Base-by-base conservation (phyloP, 2,888 invertebrate genomes). In the Eristalis intricaria region DNA sequence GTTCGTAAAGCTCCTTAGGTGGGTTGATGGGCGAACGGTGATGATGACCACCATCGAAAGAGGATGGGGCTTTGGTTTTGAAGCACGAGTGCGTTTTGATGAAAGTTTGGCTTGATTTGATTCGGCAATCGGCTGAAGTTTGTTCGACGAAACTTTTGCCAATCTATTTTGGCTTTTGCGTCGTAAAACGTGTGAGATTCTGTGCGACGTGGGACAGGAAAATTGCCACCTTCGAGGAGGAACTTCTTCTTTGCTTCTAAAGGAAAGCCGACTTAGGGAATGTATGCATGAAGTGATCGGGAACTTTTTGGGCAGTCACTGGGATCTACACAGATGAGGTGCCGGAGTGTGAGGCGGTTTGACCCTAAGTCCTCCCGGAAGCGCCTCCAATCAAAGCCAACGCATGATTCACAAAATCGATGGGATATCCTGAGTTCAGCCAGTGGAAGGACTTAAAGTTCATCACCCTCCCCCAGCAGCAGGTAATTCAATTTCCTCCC, bases 1-100 rank as follows among this genome's bases (percentile, higher is more conserved):
- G 61, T 40, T 43, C 23, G 22, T 0, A 43, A 73, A 73, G 61
- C 71, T 32, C 22, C 71, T 73, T 73, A 63, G 43, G 11, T 26
- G 60, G 15, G 60, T 26, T 10, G 22, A 15, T 15, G 13, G 23
- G 15, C 19, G 60, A 60, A 23, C 7, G 43, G 4, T 19, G 43
- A 50, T 19, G 43, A n/a, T n/a, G n/a, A n/a, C n/a, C n/a, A 7
- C 0, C n/a, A n/a, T 19, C n/a, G 43, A n/a, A n/a, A 43, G 43
- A n/a, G 43, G 43, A n/a, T 11, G 38, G 38, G 38, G 38, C 13
- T 11, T 38, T 13, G 50, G 50, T n/a, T 50, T 50, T 50, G 50
- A n/a, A 50, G 50, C 50, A 50, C 50, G 50, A 50, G 19, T 50
- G 19, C 8, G 50, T 50, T 50, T 50, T 19, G 50, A 7, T 50